Evolutionary conservation across 2,113 vertebrate species (phyloP), one percentile per base, ranked within the genome.

Genomic region (Microcebus lehilahytsara): DNA sequence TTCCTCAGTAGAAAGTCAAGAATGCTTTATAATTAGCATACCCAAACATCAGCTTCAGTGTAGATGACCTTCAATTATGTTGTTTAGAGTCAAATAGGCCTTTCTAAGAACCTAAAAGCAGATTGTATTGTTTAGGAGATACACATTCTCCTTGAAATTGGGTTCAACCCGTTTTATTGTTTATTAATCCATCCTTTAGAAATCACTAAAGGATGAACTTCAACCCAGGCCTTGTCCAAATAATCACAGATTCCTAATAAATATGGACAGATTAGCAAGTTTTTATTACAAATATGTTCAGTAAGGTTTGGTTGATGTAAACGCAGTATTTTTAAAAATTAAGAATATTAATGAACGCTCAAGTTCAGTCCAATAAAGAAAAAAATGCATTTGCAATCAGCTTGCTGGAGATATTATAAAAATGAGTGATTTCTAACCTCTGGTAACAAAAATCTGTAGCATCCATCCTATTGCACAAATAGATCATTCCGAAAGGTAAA

Each of bases 401-500:
- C 96, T 96, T 93, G 89, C 94, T 2, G 34, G 95, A 98, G 98
- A 98, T 90, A 96, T 94, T 97, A 94, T 69, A 96, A 79, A 97
- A 98, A 97, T 96, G 71, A 97, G 56, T 93, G 96, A 97, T 97
- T 85, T 60, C 86, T 91, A 78, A 97, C 75, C 95, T 80, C 97
- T 94, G 84, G 89, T 83, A 95, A 97, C 80, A 75, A 90, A 96
- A 96, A 80, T 89, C 69, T 90, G 92, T 79, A 97, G 92, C 94
- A 96, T 97, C 94, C 94, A 62, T 89, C 42, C 23, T 81, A 46
- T 72, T 93, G 93, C 97, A 93, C 87, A 98, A 96, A 98, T 64
- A 98, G 88, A 97, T 97, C 46, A 93, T 96, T 96, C 97, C 79
- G 81, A 97, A 97, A 95, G 94, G 94, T 94, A 97, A 97, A 94